Evolutionary conservation across 2,113 vertebrate species (phyloP), one percentile per base, ranked within the genome.

Genomic region (Catharus minimus): DNA sequence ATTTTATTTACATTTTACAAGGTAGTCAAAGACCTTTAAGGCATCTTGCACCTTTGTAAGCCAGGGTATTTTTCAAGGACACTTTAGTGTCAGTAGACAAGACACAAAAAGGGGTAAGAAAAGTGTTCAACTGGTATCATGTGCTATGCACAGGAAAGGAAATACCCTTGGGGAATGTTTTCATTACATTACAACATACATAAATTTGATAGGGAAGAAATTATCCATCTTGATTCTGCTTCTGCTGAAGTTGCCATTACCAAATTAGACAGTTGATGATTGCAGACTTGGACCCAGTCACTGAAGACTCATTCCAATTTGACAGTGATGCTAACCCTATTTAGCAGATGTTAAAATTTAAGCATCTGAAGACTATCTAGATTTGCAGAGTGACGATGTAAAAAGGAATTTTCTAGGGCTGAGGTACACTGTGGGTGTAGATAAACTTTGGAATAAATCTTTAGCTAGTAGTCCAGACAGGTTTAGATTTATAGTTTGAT

Each of bases 121-220:
- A 75, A 47, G 12, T 39, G 14, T 80, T 92, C 74, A 85, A 44
- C 21, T 79, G 23, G 4, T 86, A 58, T 47, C 17, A 6, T 41
- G n/a, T 41, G 36, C 33, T 65, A 28, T 20, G 38, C 39, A 53
- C 22, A 67, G 58, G 74, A 87, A 89, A 87, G 49, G 23, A 65
- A 77, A 85, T 38, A 47, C 83, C 83, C 55, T 49, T 71, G 55
- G 89, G 71, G 67, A 89, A 73, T 58, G 73, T 56, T 90, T 95
- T 86, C 69, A 89, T 90, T 86, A 76, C 39, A 30, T 93, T 93
- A 91, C 41, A 82, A 92, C 13, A 22, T 69, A 89, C 27, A 91
- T 87, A 92, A 93, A 92, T 93, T 91, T 92, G 81, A 94, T 84
- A 80, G 41, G 74, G 67, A 77, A 92, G 67, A 93, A 87, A 94